Percentiles rank a stretch among this genome's conserved stretches.
phyloP scores from a whole-genome alignment of 2,113 vertebrate species.

The Neopipo cinnamomea region DNA sequence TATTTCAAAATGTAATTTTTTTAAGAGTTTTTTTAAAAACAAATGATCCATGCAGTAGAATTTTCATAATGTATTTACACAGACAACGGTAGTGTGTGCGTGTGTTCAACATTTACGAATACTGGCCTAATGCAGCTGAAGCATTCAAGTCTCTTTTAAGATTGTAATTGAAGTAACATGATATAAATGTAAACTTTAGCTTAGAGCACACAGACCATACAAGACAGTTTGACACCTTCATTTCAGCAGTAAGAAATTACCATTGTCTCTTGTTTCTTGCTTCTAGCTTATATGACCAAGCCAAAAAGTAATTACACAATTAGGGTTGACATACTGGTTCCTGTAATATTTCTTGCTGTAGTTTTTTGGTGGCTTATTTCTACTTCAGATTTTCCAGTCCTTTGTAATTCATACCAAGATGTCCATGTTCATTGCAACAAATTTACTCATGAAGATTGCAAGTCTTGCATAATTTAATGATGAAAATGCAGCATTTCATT shows the following conservation, averaged over 20 bases:
- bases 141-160: conserved; percentile 56
- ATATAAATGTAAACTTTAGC: conserved; percentile 69
- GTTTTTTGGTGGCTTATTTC: conserved; percentile 56
- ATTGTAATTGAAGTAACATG: conserved; percentile 61
- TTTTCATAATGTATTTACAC: not conserved
- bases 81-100: not conserved
- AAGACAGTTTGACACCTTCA: conserved; percentile 69
- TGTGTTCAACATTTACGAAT: conserved; percentile 1
- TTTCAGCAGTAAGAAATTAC: conserved; percentile 71
- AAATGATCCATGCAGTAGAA: not conserved
- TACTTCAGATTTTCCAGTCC: conserved; percentile 49
- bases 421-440: conserved; percentile 45
- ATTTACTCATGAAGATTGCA: conserved; percentile 44
- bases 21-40: not conserved
- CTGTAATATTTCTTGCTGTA: conserved; percentile 71
- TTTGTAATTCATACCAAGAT: conserved; percentile 73
- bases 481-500: conserved; percentile 52
- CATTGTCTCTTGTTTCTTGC: conserved; percentile 70
- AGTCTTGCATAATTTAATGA: conserved; percentile 57
- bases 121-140: not conserved
- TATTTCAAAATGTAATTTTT: not conserved
- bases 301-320: conserved; percentile 82
- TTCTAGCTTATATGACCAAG: conserved; percentile 74
- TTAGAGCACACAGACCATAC: conserved; percentile 49
- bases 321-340: conserved; percentile 75